Percentiles rank a stretch among this genome's conserved stretches.
Conservation (phyloP, 1,140 invertebrate species). For the Hycleus phaleratus region DNA sequence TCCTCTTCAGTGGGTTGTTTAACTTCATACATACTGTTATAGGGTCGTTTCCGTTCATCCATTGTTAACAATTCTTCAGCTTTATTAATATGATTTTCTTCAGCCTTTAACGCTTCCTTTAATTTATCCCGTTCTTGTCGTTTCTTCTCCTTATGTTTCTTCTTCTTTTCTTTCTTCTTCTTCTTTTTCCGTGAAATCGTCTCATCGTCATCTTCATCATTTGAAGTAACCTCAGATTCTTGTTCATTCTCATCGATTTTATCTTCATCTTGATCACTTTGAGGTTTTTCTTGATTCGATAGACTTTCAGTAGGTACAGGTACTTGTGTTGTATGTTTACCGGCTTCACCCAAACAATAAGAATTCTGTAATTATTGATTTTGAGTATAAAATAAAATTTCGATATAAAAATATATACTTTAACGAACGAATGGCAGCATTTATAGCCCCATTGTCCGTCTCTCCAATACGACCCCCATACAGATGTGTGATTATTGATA, state of each 20-base stretch:
- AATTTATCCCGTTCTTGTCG: conserved; percentile 47
- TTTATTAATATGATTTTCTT: conserved; percentile 54
- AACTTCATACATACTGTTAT: conserved; percentile 81
- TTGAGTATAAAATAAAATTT: too few relatives aligned
- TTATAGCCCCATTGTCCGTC: conserved; percentile 91
- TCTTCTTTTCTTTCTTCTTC: conserved; percentile 52
- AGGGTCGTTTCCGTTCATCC: conserved; percentile 85
- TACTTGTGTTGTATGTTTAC: conserved; percentile 43
- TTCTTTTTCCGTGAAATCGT: conserved; percentile 36
- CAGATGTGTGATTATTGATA: conserved; percentile 85
- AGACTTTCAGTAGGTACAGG: conserved; percentile 17
- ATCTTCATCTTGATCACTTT: conserved; percentile 1
- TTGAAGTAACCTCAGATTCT: conserved; percentile 20
- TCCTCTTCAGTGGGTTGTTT: conserved; percentile 84
- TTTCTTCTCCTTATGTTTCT: conserved; percentile 61
- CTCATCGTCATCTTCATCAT: conserved; percentile 36
- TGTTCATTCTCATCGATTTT: conserved; percentile 13
- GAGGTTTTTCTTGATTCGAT: too few relatives aligned
- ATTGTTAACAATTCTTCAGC: conserved; percentile 59
- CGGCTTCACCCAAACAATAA: conserved; percentile 78
- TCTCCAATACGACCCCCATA: conserved; percentile 95
- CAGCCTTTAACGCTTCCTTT: conserved; percentile 55
- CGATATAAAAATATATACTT: conserved; percentile 46
- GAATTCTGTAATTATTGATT: conserved; percentile 54
- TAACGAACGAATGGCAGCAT: conserved; percentile 91